A percentile compares a stretch with the other conserved stretches of the same genome.
Evolutionary conservation across 2,113 vertebrate genomes (phyloP).

Genomic region (Xenopus borealis): DNA sequence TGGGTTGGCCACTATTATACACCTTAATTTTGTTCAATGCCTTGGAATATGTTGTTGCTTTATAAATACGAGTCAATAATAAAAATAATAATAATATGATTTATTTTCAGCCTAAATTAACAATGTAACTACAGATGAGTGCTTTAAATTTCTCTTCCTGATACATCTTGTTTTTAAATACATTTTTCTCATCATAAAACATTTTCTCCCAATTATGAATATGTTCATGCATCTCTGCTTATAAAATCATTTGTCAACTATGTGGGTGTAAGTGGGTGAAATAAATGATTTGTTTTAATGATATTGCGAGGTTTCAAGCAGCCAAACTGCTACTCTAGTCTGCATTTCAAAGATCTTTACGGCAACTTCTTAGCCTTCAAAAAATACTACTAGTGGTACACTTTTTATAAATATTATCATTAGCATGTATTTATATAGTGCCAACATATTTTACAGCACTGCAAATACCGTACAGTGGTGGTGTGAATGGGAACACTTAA

Average conservation of each 20-base stretch:
- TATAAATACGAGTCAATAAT: too few relatives aligned
- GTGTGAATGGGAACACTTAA: constrained; percentile 2
- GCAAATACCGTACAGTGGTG: constrained; percentile 22
- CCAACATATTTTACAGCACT: too few relatives aligned
- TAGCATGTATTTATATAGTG: too few relatives aligned
- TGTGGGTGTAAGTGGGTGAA: constrained; percentile 42
- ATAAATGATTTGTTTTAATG: constrained; percentile 34
- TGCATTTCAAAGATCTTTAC: constrained; percentile 27
- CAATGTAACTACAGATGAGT: too few relatives aligned
- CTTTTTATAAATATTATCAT: too few relatives aligned
- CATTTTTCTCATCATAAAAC: constrained; percentile 20
- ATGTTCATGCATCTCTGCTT: constrained; percentile 31
- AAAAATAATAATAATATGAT: too few relatives aligned
- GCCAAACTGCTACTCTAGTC: constrained; percentile 31
- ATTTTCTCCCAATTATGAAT: constrained; percentile 39
- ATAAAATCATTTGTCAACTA: constrained; percentile 41
- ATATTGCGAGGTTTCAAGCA: constrained; percentile 34
- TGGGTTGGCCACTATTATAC: too few relatives aligned
- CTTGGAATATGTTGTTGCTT: too few relatives aligned
- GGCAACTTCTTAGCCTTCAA: constrained; percentile 24
- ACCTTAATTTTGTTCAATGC: too few relatives aligned
- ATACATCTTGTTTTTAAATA: constrained; percentile 6
- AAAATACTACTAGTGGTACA: background rate
- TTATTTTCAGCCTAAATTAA: too few relatives aligned
- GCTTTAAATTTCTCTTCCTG: too few relatives aligned